phyloP scores from a whole-genome alignment of 1,140 invertebrate genomes.

The Drosophila cardini region DNA sequence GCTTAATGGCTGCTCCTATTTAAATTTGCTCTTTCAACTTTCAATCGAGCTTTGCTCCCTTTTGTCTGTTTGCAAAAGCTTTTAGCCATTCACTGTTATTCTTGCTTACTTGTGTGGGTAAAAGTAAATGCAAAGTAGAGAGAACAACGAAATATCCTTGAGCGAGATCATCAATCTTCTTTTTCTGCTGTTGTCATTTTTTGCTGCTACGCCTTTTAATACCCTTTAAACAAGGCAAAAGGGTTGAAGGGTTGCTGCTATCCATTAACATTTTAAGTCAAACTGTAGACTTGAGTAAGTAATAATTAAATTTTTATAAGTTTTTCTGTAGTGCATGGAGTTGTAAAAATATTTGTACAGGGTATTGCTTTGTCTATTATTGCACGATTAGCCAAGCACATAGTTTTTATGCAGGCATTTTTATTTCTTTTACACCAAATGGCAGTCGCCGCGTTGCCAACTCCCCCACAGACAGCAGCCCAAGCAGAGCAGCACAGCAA shows the following conservation, averaged over 20 bases:
- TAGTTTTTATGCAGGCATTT: conserved; percentile 31
- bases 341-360: background rate
- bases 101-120: conserved; percentile 6
- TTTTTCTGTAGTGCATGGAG: background rate
- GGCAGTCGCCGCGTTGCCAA: conserved; percentile 35
- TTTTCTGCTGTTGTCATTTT: conserved; percentile 39
- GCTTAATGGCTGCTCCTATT: conserved; percentile 1
- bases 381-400: conserved; percentile 12
- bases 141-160: conserved; percentile 48
- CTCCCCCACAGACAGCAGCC: conserved; percentile 42
- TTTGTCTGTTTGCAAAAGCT: conserved; percentile 24
- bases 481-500: conserved; percentile 21
- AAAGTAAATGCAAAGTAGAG: conserved; percentile 16
- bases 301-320: background rate
- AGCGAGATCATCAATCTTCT: conserved; percentile 64
- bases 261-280: too few species aligned
- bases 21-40: conserved; percentile 8
- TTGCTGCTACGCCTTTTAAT: conserved; percentile 31
- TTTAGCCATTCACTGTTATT: conserved; percentile 15
- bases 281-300: background rate
- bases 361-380: background rate
- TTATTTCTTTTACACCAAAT: conserved; percentile 42
- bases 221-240: conserved; percentile 10
- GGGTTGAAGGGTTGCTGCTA: background rate
- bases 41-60: conserved; percentile 7